Conservation (phyloP, 64 coral and sea anemone genomes). For the Dendrophyllia cribrosa region DNA sequence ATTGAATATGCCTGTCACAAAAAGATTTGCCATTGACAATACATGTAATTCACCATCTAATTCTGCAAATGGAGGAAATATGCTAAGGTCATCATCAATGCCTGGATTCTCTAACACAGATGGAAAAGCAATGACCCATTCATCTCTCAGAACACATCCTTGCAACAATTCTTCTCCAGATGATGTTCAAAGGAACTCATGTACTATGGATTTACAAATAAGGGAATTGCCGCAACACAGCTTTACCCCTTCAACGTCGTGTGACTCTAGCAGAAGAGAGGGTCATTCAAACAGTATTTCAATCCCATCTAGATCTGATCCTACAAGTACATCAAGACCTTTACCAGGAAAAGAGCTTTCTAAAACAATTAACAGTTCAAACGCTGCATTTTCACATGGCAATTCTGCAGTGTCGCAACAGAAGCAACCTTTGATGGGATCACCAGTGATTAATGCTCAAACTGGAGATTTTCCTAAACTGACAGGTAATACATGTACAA, state of each 20-base stretch:
- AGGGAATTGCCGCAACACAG: background rate
- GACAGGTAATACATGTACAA: background rate
- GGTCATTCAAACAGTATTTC: background rate
- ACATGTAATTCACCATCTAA: background rate
- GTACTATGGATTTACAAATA: background rate
- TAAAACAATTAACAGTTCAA: background rate
- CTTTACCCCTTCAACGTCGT: background rate
- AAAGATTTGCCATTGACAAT: conserved; percentile 43
- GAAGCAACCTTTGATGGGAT: background rate
- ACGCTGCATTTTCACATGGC: background rate
- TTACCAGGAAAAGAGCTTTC: background rate
- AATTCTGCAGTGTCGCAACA: background rate
- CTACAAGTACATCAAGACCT: background rate
- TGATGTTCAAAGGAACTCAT: background rate
- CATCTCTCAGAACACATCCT: background rate
- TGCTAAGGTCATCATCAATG: background rate
- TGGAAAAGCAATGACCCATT: background rate
- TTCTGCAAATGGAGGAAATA: background rate
- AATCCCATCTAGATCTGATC: background rate
- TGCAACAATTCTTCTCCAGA: background rate
- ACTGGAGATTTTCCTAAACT: background rate
- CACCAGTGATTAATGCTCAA: background rate
- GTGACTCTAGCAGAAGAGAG: background rate
- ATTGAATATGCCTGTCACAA: background rate
- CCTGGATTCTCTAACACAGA: background rate